phyloP scores from a whole-genome alignment of 2,888 invertebrate species.

The Limenitis camilla region DNA sequence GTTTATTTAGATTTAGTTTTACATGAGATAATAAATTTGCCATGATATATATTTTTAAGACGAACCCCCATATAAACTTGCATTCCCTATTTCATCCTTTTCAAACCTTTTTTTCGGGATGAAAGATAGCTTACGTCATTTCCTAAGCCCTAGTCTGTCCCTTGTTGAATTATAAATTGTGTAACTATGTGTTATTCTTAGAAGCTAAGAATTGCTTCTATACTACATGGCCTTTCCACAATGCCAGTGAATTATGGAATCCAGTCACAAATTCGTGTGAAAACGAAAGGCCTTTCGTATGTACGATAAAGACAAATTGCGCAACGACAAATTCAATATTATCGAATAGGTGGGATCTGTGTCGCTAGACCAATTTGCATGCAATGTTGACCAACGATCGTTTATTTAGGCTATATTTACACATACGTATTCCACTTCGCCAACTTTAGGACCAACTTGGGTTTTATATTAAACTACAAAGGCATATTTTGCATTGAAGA shows the following conservation, averaged over 20 bases:
- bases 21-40: too few relatives aligned
- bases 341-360: slow-evolving; percentile 57
- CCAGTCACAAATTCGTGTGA: slow-evolving; percentile 4
- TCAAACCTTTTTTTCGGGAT: too few relatives aligned
- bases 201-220: too few relatives aligned
- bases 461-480: not conserved
- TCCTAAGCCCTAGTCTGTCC: too few relatives aligned
- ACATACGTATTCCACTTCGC: slow-evolving; percentile 17
- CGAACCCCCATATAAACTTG: too few relatives aligned
- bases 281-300: slow-evolving; percentile 12
- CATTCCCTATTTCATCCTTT: too few relatives aligned
- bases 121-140: too few relatives aligned
- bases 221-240: not conserved
- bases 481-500: not conserved
- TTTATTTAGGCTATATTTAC: slow-evolving; percentile 40
- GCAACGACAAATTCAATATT: slow-evolving; percentile 54
- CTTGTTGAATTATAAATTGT: too few relatives aligned
- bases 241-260: slow-evolving; percentile 5
- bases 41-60: too few relatives aligned
- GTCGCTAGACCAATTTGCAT: slow-evolving; percentile 48
- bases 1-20: too few relatives aligned
- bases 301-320: slow-evolving; percentile 36
- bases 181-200: too few relatives aligned
- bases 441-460: not conserved
- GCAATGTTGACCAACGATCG: slow-evolving; percentile 45